These are phyloP conservation scores for Trematomus loennbergii DNA, from an alignment of 2,113 vertebrate genomes.

Conservation along the genomic window DNA sequence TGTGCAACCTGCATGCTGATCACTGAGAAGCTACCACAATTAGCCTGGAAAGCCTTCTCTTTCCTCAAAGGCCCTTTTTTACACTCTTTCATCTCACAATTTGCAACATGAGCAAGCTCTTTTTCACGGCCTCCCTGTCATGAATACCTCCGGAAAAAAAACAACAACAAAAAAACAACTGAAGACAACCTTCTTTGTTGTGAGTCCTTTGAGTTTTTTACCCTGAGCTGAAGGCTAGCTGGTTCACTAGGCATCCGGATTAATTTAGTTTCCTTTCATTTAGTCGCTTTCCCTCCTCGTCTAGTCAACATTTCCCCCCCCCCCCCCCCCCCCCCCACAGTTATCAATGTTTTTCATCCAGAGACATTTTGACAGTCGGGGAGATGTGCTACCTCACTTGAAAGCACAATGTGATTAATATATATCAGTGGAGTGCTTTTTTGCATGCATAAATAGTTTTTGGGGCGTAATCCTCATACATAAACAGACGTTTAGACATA, in stretches of 20 bases:
- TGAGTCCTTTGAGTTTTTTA: slow-evolving; percentile 40
- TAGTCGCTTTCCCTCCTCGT: neutral
- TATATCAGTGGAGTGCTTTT: slow-evolving; percentile 4
- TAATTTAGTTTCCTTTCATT: slow-evolving; percentile 57
- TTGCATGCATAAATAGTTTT: slow-evolving; percentile 20
- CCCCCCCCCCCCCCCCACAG: slow-evolving; percentile 27
- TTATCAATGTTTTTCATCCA: slow-evolving; percentile 29
- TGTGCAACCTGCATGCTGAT: slow-evolving; percentile 37
- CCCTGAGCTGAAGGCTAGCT: slow-evolving; percentile 39
- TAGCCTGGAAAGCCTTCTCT: slow-evolving; percentile 52
- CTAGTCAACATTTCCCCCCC: slow-evolving; percentile 16
- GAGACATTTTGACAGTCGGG: slow-evolving; percentile 21
- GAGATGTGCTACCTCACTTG: slow-evolving; percentile 12
- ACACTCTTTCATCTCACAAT: slow-evolving; percentile 47
- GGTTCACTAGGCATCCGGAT: slow-evolving; percentile 33
- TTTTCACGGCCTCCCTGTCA: slow-evolving; percentile 48
- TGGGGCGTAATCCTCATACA: neutral
- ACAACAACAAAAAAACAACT: slow-evolving; percentile 26
- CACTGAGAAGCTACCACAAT: slow-evolving; percentile 56
- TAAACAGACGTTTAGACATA: neutral
- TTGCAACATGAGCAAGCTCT: slow-evolving; percentile 54
- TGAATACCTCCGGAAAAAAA: slow-evolving; percentile 19
- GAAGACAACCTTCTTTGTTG: slow-evolving; percentile 34
- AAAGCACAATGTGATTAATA: slow-evolving; percentile 40
- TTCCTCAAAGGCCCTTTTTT: slow-evolving; percentile 39